Conservation (phyloP, 2,888 invertebrate genomes). For the Agonopterix heracliana region DNA sequence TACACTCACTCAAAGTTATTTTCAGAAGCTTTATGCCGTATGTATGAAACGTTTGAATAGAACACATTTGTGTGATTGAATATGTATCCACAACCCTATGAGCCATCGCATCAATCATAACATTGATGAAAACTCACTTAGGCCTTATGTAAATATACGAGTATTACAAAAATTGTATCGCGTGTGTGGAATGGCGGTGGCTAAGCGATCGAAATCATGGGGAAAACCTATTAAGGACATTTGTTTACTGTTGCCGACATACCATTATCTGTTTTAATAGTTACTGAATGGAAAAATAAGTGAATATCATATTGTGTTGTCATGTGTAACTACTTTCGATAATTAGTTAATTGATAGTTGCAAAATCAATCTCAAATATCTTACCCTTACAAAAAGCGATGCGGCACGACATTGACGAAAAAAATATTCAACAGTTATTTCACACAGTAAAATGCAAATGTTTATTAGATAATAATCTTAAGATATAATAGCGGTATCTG, state of each 20-base stretch:
- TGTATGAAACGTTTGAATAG: no score
- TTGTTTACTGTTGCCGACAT: constrained; percentile 6
- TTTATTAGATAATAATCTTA: constrained; percentile 7
- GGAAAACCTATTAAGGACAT: constrained; percentile 16
- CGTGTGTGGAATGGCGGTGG: constrained; percentile 32
- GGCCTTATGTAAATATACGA: background rate
- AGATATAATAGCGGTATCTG: constrained; percentile 18
- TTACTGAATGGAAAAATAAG: background rate
- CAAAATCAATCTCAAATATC: constrained; percentile 16
- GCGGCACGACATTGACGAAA: constrained; percentile 26
- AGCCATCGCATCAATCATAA: constrained; percentile 10
- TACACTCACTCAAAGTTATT: no score
- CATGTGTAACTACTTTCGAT: background rate
- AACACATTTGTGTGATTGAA: no score
- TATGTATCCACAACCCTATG: background rate
- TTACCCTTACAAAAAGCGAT: constrained; percentile 29
- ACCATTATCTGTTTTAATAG: background rate
- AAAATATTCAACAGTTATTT: constrained; percentile 17
- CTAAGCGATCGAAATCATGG: constrained; percentile 26
- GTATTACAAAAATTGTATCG: constrained; percentile 27
- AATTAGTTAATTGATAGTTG: background rate
- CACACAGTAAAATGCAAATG: constrained; percentile 17
- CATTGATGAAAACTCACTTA: constrained; percentile 9
- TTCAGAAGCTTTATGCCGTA: no score
- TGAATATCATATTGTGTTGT: no score